Conservation (phyloP, 2,797 vertebrate genomes). For the Gymnodraco acuticeps region DNA sequence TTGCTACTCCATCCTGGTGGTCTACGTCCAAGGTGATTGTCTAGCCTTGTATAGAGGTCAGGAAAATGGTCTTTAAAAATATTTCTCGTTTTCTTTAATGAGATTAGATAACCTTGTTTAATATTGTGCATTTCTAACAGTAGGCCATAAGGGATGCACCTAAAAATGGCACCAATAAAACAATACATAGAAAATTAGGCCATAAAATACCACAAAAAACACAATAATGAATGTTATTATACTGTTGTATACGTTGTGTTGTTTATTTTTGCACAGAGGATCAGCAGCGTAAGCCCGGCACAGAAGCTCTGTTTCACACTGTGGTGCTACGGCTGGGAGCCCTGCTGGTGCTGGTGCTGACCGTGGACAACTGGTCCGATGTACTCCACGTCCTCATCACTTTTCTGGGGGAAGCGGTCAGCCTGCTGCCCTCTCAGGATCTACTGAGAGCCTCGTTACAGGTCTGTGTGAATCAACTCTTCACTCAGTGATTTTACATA, state of each 20-base stretch:
- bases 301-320: constrained; percentile 73
- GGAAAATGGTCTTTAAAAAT: background rate
- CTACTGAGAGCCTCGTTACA: constrained; percentile 80
- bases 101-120: background rate
- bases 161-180: background rate
- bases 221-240: background rate
- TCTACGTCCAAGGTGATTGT: constrained; percentile 89
- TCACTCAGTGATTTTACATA: background rate
- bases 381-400: constrained; percentile 85
- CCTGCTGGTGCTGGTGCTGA: constrained; percentile 89
- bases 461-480: constrained; percentile 68
- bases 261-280: constrained; percentile 81
- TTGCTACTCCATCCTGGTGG: constrained; percentile 90
- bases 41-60: background rate
- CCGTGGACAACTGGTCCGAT: constrained; percentile 87
- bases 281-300: constrained; percentile 67
- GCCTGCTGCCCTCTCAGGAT: constrained; percentile 76
- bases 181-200: background rate
- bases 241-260: background rate
- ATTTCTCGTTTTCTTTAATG: background rate
- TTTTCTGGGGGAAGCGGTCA: constrained; percentile 87
- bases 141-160: background rate
- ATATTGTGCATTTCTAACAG: background rate
- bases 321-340: constrained; percentile 87
- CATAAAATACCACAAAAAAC: background rate